These are phyloP conservation scores for Cyclura pinguis DNA, from an alignment of 2,797 vertebrate genomes.

Conservation along the genomic window DNA sequence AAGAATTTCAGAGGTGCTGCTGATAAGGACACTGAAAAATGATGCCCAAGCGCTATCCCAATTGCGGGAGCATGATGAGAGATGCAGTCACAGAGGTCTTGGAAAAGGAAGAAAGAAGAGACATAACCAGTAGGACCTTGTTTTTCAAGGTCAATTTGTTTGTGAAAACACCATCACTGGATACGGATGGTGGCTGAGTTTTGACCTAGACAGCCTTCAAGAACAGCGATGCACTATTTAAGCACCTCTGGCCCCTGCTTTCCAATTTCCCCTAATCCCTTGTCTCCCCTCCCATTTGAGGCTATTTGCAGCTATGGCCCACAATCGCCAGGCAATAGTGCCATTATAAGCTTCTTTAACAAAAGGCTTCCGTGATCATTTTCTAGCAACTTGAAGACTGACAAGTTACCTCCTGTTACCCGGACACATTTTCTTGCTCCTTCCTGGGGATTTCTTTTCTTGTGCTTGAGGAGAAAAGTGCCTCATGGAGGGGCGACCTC, in stretches of 20 bases:
- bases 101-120: slow-evolving; percentile 41
- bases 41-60: too few species aligned
- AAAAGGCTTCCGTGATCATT: slow-evolving; percentile 82
- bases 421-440: slow-evolving; percentile 76
- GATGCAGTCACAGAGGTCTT: not conserved
- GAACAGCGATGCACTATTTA: slow-evolving; percentile 71
- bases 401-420: slow-evolving; percentile 82
- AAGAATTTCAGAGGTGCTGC: too few species aligned
- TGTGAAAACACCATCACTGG: slow-evolving; percentile 58
- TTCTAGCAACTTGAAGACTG: slow-evolving; percentile 81
- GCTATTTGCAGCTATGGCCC: slow-evolving; percentile 75
- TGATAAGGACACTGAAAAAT: too few species aligned
- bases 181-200: slow-evolving; percentile 71
- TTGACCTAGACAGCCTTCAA: slow-evolving; percentile 67
- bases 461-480: slow-evolving; percentile 82
- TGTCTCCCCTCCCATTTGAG: slow-evolving; percentile 64
- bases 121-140: not conserved
- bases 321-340: slow-evolving; percentile 77
- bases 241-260: slow-evolving; percentile 64
- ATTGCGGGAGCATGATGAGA: too few species aligned
- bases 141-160: slow-evolving; percentile 70
- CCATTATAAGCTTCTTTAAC: slow-evolving; percentile 81
- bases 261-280: slow-evolving; percentile 76
- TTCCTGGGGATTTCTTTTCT: slow-evolving; percentile 84
- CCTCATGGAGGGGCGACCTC: slow-evolving; percentile 78